Conservation (phyloP, 2,113 vertebrate genomes). For the Syngnathus scovelli region DNA sequence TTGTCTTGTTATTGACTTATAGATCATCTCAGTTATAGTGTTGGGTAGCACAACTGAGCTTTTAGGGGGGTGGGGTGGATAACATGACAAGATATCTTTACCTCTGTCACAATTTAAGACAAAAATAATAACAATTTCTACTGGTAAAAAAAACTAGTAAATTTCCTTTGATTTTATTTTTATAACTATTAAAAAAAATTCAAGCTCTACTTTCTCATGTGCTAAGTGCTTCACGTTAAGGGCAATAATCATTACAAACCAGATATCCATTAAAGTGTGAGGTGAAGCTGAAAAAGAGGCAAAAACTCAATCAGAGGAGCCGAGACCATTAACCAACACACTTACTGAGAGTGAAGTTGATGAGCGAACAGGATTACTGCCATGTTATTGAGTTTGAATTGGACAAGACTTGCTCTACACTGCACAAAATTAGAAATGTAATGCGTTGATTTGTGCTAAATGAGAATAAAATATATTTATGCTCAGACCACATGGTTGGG, state of each 20-base stretch:
- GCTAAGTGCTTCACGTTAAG: slow-evolving; percentile 71
- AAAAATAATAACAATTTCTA: slow-evolving; percentile 41
- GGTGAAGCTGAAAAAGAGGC: slow-evolving; percentile 93
- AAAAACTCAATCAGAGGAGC: slow-evolving; percentile 93
- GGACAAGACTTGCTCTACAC: slow-evolving; percentile 69
- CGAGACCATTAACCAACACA: slow-evolving; percentile 83
- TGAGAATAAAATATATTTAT: slow-evolving; percentile 57
- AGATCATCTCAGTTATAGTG: slow-evolving; percentile 72
- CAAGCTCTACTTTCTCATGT: slow-evolving; percentile 68
- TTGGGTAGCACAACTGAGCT: slow-evolving; percentile 69
- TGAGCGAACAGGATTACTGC: slow-evolving; percentile 69
- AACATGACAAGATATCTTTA: slow-evolving; percentile 34
- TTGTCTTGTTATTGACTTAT: slow-evolving; percentile 77
- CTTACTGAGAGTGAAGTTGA: slow-evolving; percentile 72
- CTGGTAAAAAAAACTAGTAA: slow-evolving; percentile 37
- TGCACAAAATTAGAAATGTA: slow-evolving; percentile 60
- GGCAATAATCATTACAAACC: slow-evolving; percentile 96
- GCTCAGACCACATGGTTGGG: slow-evolving; percentile 47
- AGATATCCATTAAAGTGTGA: slow-evolving; percentile 92
- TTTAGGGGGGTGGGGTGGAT: slow-evolving; percentile 61
- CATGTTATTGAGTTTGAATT: slow-evolving; percentile 74
- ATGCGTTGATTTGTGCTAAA: slow-evolving; percentile 59
- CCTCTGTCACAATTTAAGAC: slow-evolving; percentile 31
- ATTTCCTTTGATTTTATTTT: slow-evolving; percentile 52
- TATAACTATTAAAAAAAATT: slow-evolving; percentile 34